Base-by-base conservation (phyloP, 1,140 invertebrate species). In the Drosophila azteca region DNA sequence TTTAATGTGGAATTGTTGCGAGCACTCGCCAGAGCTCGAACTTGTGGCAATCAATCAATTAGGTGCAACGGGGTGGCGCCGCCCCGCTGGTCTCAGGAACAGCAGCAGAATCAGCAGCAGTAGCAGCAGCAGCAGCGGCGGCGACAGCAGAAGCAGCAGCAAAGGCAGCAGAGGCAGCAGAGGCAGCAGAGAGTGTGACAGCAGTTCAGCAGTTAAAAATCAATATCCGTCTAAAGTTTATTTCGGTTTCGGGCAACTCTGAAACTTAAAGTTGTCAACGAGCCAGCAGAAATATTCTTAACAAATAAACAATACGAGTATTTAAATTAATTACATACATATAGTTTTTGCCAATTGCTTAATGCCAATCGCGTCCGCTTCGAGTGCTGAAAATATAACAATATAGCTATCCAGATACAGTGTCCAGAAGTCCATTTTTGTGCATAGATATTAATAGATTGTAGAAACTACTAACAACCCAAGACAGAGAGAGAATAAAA, bases 141-240 rank as follows among this genome's bases (percentile, higher is more conserved):
- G 44, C 39, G 67, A 61, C 45, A 65, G 61, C 39, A n/a, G n/a
- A n/a, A n/a, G n/a, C n/a, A n/a, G n/a, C n/a, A 66, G 62, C 60
- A 41, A 58, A 9, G 39, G 26, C 41, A 24, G 60, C 15, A 45
- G 57, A 24, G 41, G n/a, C n/a, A 66, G 62, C 60, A 41, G 61
- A 9, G 39, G 26, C 41, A 24, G 60, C 15, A 45, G 57, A 24
- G 41, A 22, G 24, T 31, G 59, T n/a, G 55, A 31, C 62, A 48
- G 44, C 35, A 55, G 22, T 44, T 46, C 64, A 84, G 53, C 58
- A 77, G 55, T 43, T 75, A 90, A 90, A 90, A 90, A 91, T 90
- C 90, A 91, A 91, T 90, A 91, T 91, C 90, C 90, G 90, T 91
- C 90, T 91, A 91, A 91, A 91, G 90, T 91, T 91, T 91, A 90